A percentile compares a stretch with the other conserved stretches of the same genome.
Evolutionary conservation across 2,888 invertebrate species (phyloP).

Genomic region (Nomada fabriciana): DNA sequence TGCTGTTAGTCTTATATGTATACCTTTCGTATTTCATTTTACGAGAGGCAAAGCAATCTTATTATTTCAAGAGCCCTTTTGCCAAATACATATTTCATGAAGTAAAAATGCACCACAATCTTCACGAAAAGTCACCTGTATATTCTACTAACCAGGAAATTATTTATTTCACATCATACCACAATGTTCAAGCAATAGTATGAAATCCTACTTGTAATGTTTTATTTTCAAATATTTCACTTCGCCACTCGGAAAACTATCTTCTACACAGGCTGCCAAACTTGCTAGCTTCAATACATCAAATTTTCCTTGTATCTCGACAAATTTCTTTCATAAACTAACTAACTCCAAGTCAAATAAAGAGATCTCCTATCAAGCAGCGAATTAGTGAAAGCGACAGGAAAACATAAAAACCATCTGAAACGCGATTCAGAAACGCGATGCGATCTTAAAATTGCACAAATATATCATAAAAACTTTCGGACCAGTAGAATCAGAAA

Average conservation of each 20-base stretch:
- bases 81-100: too few relatives aligned
- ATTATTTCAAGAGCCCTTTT: too few relatives aligned
- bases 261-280: neutral
- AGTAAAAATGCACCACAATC: too few relatives aligned
- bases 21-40: too few relatives aligned
- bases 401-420: neutral
- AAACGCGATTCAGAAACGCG: too few relatives aligned
- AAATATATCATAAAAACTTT: constrained; percentile 5
- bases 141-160: too few relatives aligned
- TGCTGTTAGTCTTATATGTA: too few relatives aligned
- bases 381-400: constrained; percentile 5
- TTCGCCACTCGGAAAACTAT: neutral
- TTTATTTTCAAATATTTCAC: neutral
- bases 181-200: neutral
- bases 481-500: neutral
- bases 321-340: neutral
- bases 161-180: too few relatives aligned
- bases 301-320: neutral
- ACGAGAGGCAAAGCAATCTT: too few relatives aligned
- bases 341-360: neutral
- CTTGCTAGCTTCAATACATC: neutral
- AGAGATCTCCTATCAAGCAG: neutral
- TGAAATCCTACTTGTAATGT: neutral
- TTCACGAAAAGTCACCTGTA: too few relatives aligned
- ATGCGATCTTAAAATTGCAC: constrained; percentile 24